Conservation (phyloP, 2,113 vertebrate species). For the Proteles cristata region DNA sequence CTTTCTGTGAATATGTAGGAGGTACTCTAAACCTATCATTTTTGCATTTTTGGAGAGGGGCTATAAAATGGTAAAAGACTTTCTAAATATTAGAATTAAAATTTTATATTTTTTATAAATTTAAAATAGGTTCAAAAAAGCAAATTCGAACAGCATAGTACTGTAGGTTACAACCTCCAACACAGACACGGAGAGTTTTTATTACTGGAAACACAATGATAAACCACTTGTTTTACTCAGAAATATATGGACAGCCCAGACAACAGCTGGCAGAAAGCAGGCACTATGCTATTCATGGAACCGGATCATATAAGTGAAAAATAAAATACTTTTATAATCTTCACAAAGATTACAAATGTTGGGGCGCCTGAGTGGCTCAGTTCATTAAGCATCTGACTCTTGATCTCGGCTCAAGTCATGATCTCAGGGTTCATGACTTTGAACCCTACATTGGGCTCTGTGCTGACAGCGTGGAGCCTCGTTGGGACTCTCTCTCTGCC, state of each 20-base stretch:
- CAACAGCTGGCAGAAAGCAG: fast-evolving
- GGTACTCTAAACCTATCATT: neutral
- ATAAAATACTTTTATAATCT: too few species aligned
- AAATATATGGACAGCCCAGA: neutral
- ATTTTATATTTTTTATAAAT: neutral
- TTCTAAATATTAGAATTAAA: neutral
- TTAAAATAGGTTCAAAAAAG: neutral
- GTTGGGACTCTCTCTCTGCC: too few species aligned
- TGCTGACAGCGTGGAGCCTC: too few species aligned
- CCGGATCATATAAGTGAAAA: neutral
- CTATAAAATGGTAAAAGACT: neutral
- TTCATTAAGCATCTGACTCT: too few species aligned
- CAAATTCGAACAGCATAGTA: neutral
- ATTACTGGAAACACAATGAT: neutral
- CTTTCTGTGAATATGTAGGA: neutral
- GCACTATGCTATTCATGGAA: neutral
- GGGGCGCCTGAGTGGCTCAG: too few species aligned
- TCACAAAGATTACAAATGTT: too few species aligned
- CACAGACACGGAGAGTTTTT: neutral
- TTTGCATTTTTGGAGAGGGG: neutral
- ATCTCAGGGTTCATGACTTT: too few species aligned
- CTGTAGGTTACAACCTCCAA: neutral
- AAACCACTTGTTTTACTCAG: neutral
- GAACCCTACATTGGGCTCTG: too few species aligned
- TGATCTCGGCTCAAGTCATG: too few species aligned